Evolutionary conservation across 2,888 invertebrate genomes (phyloP).

Genomic region (Callinectes sapidus): DNA sequence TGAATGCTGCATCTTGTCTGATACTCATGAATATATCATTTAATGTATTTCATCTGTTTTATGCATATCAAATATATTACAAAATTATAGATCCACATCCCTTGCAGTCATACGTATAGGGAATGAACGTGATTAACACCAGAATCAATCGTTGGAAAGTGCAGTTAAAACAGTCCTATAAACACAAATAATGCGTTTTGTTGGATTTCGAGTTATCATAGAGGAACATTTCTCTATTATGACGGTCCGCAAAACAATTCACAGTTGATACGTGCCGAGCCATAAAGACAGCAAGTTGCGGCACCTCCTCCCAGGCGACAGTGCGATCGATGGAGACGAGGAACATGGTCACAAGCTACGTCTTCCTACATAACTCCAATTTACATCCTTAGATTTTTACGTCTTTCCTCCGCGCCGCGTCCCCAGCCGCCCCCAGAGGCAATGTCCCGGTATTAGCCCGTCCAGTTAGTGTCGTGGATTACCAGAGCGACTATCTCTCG

Average conservation of each 20-base stretch:
- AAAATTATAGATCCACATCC: background rate
- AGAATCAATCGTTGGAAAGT: background rate
- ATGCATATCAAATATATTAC: background rate
- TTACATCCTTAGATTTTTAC: slow-evolving; percentile 36
- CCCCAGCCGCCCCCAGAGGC: slow-evolving; percentile 1
- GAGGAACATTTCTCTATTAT: background rate
- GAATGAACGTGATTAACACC: background rate
- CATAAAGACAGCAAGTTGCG: slow-evolving; percentile 3
- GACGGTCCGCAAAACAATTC: background rate
- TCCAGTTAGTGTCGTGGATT: slow-evolving; percentile 8
- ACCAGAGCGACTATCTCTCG: background rate
- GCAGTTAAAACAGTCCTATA: background rate
- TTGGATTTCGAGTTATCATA: slow-evolving; percentile 1
- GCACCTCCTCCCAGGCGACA: slow-evolving; percentile 8
- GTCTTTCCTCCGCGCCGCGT: slow-evolving; percentile 22
- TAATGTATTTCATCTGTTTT: background rate
- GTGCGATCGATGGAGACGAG: slow-evolving; percentile 16
- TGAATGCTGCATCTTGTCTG: background rate
- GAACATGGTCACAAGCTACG: slow-evolving; percentile 1
- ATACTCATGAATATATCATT: background rate
- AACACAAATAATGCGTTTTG: background rate
- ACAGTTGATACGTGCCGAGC: slow-evolving; percentile 11
- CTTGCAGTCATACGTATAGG: background rate
- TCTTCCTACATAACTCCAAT: slow-evolving; percentile 45
- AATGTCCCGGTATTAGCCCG: slow-evolving; percentile 5